A percentile compares a stretch with the other conserved stretches of the same genome.
Conservation (phyloP, 2,888 invertebrate species). For the Heliconius cydno region DNA sequence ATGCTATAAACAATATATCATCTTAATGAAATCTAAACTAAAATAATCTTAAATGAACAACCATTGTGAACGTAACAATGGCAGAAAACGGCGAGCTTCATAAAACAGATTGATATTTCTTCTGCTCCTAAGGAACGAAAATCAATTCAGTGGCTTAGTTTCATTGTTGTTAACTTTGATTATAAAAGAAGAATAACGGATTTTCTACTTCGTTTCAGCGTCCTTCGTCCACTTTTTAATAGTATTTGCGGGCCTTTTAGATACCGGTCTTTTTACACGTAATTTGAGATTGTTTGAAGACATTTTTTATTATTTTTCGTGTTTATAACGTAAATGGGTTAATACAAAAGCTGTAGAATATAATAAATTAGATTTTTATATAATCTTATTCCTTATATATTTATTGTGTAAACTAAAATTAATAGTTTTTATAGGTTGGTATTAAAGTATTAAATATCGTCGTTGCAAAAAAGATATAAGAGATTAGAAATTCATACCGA, state of each 20-base stretch:
- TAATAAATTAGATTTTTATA: neutral
- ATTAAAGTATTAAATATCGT: too few relatives aligned
- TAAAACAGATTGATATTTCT: constrained; percentile 21
- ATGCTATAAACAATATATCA: neutral
- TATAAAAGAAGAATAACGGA: constrained; percentile 5
- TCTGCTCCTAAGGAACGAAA: constrained; percentile 2
- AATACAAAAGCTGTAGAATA: neutral
- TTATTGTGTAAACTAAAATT: neutral
- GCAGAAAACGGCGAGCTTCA: constrained; percentile 15
- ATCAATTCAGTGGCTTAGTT: constrained; percentile 28
- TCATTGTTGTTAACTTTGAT: constrained; percentile 25
- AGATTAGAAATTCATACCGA: neutral
- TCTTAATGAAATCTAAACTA: constrained; percentile 10
- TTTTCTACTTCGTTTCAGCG: neutral
- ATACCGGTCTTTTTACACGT: neutral
- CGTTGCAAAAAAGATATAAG: neutral
- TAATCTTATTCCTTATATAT: too few relatives aligned
- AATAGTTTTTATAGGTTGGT: too few relatives aligned
- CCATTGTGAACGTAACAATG: constrained; percentile 17
- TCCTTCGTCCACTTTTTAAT: neutral
- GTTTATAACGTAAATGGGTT: neutral
- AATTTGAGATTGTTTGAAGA: neutral
- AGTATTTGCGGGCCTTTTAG: neutral
- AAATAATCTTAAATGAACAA: constrained; percentile 17
- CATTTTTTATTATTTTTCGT: neutral